A percentile compares a stretch with the other conserved stretches of the same genome.
These are phyloP conservation scores for Rhinopithecus roxellana DNA, from an alignment of 2,113 vertebrate genomes.

Conservation along the genomic window DNA sequence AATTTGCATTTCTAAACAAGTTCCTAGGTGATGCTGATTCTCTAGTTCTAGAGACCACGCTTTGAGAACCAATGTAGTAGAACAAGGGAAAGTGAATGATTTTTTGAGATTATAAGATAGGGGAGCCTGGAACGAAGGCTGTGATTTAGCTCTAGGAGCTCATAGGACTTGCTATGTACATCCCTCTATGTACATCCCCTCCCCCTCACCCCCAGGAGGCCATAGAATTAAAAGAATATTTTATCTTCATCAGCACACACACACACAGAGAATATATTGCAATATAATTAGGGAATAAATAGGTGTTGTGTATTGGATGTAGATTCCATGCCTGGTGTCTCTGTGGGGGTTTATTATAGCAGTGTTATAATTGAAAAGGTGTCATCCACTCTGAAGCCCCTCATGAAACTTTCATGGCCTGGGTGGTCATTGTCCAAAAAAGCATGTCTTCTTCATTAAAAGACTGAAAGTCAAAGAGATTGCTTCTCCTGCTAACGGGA, in stretches of 20 bases:
- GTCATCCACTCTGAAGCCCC: slow-evolving; percentile 11
- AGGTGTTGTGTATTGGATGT: slow-evolving; percentile 7
- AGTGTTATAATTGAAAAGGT: slow-evolving; percentile 64
- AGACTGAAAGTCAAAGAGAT: slow-evolving; percentile 11
- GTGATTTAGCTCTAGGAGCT: slow-evolving; percentile 14
- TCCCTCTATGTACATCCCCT: neutral
- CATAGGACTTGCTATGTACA: neutral
- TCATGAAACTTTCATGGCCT: slow-evolving; percentile 71
- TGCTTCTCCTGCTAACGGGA: slow-evolving; percentile 13
- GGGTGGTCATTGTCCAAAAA: slow-evolving; percentile 61
- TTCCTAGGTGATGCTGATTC: neutral
- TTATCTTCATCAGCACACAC: slow-evolving; percentile 75
- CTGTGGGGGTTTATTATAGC: slow-evolving; percentile 68
- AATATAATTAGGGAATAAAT: slow-evolving; percentile 71
- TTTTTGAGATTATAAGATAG: neutral
- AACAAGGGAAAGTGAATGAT: neutral
- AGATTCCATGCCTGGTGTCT: slow-evolving; percentile 32
- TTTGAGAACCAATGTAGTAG: neutral
- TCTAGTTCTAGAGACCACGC: neutral
- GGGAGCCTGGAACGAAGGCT: slow-evolving; percentile 3
- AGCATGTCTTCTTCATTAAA: slow-evolving; percentile 45
- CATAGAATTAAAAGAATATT: slow-evolving; percentile 78
- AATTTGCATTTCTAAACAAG: neutral
- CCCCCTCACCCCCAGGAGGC: neutral
- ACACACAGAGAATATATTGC: slow-evolving; percentile 52